Base-by-base conservation (phyloP, 2,888 invertebrate species). In the Mamestra brassicae region DNA sequence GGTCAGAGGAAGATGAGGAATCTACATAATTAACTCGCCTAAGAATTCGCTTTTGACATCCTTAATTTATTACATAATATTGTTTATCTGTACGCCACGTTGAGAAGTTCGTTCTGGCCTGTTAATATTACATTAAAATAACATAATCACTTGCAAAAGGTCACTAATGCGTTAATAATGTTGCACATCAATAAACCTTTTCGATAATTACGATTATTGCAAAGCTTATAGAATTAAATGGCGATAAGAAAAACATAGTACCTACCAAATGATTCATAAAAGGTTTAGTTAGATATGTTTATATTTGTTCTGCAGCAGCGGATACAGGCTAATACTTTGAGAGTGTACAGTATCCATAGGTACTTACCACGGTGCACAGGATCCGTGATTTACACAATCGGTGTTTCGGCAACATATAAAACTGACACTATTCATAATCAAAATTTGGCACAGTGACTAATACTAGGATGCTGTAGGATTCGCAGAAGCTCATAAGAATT, bases 1-100 rank as follows among this genome's bases (percentile, higher is more conserved):
- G 65, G 83, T 86, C 81, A 83, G 66, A 88, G 81, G 85, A 87
- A 77, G 78, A 76, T 79, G 72, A 81, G 76, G 84, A 83, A 87
- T 88, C 78, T 85, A 80, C 86, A 88, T 87, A 79, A 74, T 63
- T 15, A 54, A 58, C 34, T 74, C 52, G 45, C 11, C 50, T 10
- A 15, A 42, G 26, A 63, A 62, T 68, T 38, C 38, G 34, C 38
- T 68, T 73, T n/a, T 67, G 60, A 36, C 47, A 68, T 74, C 58
- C 64, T 57, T 70, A 26, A 58, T 63, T 77, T 26, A 10, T 72
- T 69, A 54, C 45, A n/a, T 71, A 70, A 61, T 0, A 63, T 26
- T 52, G 47, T 54, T 68, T 42, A 65, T 15, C 15, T 61, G 13
- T 7, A 38, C n/a, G 5, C 15, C 11, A 17, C 55, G 11, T 63